phyloP scores from a whole-genome alignment of 2,797 vertebrate species.

The Pseudomugil tenellus region DNA sequence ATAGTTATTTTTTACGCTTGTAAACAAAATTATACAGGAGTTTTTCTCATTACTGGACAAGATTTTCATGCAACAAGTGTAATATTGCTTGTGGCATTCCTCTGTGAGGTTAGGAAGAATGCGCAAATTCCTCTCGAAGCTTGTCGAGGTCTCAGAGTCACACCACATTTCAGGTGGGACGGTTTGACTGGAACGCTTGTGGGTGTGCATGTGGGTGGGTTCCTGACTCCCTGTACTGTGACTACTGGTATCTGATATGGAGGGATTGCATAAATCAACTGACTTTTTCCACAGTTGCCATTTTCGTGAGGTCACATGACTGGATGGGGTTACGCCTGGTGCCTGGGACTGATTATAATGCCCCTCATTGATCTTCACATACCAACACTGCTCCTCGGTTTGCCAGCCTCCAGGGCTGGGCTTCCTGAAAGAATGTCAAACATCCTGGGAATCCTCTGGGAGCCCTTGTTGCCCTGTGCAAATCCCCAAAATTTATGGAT shows the following conservation, averaged over 20 bases:
- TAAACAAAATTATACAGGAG: neutral
- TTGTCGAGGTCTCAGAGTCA: conserved; percentile 24
- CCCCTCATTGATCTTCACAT: conserved; percentile 73
- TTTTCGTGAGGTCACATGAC: conserved; percentile 63
- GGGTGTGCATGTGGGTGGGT: neutral
- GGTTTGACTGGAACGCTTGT: conserved; percentile 4
- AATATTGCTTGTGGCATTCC: conserved; percentile 14
- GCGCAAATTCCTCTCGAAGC: conserved; percentile 7
- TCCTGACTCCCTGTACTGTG: conserved; percentile 28
- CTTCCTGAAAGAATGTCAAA: conserved; percentile 71
- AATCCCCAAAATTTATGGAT: conserved; percentile 40
- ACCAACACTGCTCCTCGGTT: conserved; percentile 34
- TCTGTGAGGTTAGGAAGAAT: conserved; percentile 9
- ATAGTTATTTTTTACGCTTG: neutral
- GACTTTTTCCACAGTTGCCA: conserved; percentile 34
- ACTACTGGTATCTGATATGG: conserved; percentile 28
- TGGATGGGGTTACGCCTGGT: conserved; percentile 52
- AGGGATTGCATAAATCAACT: conserved; percentile 43
- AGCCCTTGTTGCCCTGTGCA: conserved; percentile 24
- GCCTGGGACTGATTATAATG: conserved; percentile 79
- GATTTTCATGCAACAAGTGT: neutral
- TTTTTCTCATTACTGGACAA: neutral
- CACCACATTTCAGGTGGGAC: conserved; percentile 37
- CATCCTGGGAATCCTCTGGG: conserved; percentile 74
- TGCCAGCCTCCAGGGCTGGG: conserved; percentile 53